Base-by-base conservation (phyloP, 2,888 invertebrate species). In the Netelia virgata region DNA sequence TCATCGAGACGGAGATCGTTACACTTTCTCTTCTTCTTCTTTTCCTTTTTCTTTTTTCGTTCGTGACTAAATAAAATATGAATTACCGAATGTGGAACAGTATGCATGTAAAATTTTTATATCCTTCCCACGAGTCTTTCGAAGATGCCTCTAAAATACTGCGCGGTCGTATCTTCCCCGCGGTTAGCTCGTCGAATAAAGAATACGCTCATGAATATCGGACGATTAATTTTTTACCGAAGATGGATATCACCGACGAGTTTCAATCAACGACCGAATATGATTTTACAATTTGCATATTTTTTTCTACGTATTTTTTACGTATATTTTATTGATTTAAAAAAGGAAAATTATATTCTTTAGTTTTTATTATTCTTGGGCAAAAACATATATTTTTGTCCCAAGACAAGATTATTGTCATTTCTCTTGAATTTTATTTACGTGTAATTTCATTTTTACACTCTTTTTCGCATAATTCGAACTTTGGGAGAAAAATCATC, bases 1-100 rank as follows among this genome's bases (percentile, higher is more conserved):
- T 72, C 36, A 47, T 74, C 63, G 50, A 70, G 50, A 50, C 41
- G 28, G 36, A 53, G 69, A 63, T 70, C 61, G 78, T 78, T 78
- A 78, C 69, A 70, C 53, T 23, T 53, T 53, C 63, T 63, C 28
- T 36, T n/a, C 16, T 6, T 72, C 61, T 77, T 77, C 55, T 5
- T 16, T 77, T 61, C 50, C 43, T 61, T 20, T 18, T 9, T 50
- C 14, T 47, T 47, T 14, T 47, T 47, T 14, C 47, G 10, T 11
- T 47, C 10, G 36, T 50, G 41, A 61, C 11, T 53, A 16, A 36
- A 28, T 16, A 50, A 55, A 61, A 53, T 59, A 69, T 28, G 23
- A 20, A 61, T 47, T 53, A 23, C 28, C 43, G 16, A 36, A 41
- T 47, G 14, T 1, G 14, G 3, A 47, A 10, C 14, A 3, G 47